Evolutionary conservation across 2,888 invertebrate genomes (phyloP), one percentile per base, ranked within the genome.

Genomic region (Cheilosia urbana): DNA sequence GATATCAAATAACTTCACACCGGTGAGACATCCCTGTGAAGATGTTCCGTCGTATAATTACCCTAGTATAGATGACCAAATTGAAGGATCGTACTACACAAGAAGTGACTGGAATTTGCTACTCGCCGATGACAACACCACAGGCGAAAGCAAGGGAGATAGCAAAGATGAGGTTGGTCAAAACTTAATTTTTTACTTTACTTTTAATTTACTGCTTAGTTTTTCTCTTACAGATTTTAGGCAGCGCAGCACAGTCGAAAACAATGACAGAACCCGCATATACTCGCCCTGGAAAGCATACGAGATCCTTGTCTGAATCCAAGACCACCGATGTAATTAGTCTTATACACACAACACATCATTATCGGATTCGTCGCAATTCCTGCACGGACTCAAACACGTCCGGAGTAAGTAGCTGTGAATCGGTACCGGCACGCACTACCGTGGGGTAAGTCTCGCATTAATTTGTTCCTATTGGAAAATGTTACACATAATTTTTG

Each of bases 371-470:
- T 91, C 91, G 94, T n/a, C 93, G 93, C 87, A 94, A 93, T 90
- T 94, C 94, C 1, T 93, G 94, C 89, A 95, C 95, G n/a, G 96
- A 96, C 90, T 96, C 96, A 1, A 96, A 96, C 77, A 96, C 96
- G 0, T 96, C 96, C 84, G 97, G 96, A 51, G 95, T 97, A 24
- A 96, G 96, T 92, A 97, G 96, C 75, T 96, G 95, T 89, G 97
- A 97, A 91, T 96, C 96, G 1, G 95, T 94, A 63, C 93, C 94
- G 30, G 95, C 94, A 81, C 94, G 94, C 90, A 93, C 93, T 88
- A 93, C 93, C 87, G 93, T 94, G 88, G 94, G 94, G 93, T 94
- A 91, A 93, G 89, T 19, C 6, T 62, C n/a, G 4, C 11, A 19
- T 7, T 1, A 19, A 7, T 49, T 30, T 17, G 6, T 4, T 34